Evolutionary conservation across 2,113 vertebrate species (phyloP).

Genomic region (Alethe castanea): DNA sequence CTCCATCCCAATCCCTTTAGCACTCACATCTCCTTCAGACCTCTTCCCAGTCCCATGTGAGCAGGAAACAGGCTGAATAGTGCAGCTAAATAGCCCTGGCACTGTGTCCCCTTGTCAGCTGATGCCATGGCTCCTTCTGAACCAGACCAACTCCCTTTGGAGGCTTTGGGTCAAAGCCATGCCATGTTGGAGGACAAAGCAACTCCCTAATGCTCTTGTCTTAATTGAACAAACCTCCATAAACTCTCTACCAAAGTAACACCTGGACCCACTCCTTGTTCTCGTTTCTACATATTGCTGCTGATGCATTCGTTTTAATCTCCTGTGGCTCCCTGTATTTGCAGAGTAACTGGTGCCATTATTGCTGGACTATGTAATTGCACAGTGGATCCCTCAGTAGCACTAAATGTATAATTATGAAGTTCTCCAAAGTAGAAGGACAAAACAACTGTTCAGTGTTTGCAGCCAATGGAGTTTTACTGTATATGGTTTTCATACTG

Average conservation of each 20-base stretch:
- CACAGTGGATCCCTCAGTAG: conserved; percentile 48
- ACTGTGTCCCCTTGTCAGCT: background rate
- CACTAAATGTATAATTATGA: conserved; percentile 71
- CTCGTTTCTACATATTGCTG: conserved; percentile 3
- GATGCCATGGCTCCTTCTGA: background rate
- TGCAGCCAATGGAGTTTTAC: conserved; percentile 33
- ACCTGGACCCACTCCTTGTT: background rate
- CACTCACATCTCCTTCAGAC: background rate
- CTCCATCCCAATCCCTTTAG: background rate
- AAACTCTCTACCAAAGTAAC: background rate
- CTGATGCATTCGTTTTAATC: conserved; percentile 51
- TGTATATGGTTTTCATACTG: background rate
- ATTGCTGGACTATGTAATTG: conserved; percentile 68
- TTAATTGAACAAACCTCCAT: background rate
- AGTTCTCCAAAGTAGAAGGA: conserved; percentile 62
- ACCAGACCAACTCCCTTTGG: background rate
- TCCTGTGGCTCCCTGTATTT: conserved; percentile 40
- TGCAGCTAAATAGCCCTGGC: background rate
- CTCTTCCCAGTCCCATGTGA: background rate
- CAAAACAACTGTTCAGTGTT: conserved; percentile 45
- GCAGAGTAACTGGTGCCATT: conserved; percentile 56
- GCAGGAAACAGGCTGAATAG: background rate
- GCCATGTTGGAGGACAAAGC: background rate
- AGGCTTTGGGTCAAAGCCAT: background rate
- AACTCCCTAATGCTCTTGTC: background rate